These are phyloP conservation scores for Lamprologus speciosus DNA, from an alignment of 2,113 vertebrate genomes.

Conservation along the genomic window DNA sequence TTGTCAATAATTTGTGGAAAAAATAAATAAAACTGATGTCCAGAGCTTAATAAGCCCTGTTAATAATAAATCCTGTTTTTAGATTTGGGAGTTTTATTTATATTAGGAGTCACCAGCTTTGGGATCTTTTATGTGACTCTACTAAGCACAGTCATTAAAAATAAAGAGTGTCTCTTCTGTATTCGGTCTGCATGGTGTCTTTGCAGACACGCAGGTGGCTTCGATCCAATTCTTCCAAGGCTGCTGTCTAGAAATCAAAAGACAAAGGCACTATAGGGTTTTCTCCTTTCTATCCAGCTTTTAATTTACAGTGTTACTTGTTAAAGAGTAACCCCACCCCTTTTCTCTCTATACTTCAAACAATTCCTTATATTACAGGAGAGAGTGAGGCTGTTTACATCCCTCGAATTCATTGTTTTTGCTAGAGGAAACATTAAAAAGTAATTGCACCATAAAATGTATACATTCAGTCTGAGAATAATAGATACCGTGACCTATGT, in stretches of 20 bases:
- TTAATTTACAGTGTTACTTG: constrained; percentile 36
- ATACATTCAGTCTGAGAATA: neutral
- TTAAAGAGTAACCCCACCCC: neutral
- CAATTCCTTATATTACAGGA: neutral
- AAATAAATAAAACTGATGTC: neutral
- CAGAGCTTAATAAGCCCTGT: neutral
- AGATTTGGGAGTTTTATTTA: neutral
- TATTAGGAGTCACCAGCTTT: neutral
- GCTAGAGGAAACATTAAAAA: neutral
- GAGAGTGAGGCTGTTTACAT: neutral
- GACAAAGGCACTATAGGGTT: constrained; percentile 32
- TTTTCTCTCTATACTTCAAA: neutral
- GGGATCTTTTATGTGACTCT: neutral
- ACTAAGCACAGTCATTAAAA: neutral
- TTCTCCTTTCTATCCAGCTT: constrained; percentile 3
- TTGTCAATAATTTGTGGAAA: neutral
- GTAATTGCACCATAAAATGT: neutral
- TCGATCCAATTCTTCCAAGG: neutral
- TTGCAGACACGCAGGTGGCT: constrained; percentile 39
- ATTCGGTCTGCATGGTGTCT: neutral
- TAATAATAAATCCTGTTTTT: neutral
- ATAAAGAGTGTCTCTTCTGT: neutral
- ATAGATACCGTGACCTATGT: neutral
- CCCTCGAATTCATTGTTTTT: neutral
- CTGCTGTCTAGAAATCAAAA: neutral